phyloP scores from a whole-genome alignment of 92 coral and sea anemone species.

The Phenganax stokvisi region DNA sequence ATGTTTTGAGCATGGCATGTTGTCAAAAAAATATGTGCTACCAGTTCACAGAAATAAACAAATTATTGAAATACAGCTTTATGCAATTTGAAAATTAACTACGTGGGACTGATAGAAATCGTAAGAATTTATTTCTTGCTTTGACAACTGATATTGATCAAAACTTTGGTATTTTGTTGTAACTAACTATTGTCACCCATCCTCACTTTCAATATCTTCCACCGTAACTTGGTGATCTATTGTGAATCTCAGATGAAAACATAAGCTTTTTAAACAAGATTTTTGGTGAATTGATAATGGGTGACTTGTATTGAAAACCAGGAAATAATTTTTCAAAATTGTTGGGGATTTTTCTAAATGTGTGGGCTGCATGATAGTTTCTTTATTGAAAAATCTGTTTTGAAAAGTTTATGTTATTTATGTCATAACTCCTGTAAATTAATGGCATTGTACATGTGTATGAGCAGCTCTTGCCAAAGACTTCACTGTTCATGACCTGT shows the following conservation, averaged over 20 bases:
- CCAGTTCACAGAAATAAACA: not conserved
- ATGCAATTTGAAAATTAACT: too few species aligned
- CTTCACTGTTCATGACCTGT: conserved; percentile 39
- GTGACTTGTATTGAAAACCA: not conserved
- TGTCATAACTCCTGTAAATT: not conserved
- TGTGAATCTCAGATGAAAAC: not conserved
- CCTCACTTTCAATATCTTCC: not conserved
- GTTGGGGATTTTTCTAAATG: not conserved
- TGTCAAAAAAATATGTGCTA: not conserved
- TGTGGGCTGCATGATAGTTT: not conserved
- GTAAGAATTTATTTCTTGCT: not conserved
- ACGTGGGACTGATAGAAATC: too few species aligned
- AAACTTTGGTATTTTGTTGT: conserved; percentile 16
- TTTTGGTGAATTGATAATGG: not conserved
- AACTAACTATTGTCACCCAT: not conserved
- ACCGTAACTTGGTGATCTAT: not conserved
- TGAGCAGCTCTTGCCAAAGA: conserved; percentile 32
- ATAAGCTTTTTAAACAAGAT: conserved; percentile 25
- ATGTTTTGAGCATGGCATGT: conserved; percentile 17
- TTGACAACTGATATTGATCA: not conserved
- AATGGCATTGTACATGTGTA: not conserved
- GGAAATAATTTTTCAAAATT: not conserved
- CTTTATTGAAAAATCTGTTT: not conserved
- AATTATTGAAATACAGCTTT: too few species aligned
- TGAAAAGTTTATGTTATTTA: conserved; percentile 28